A percentile compares a stretch with the other conserved stretches of the same genome.
These are phyloP conservation scores for Barypeithes pellucidus DNA, from an alignment of 2,888 invertebrate genomes.

Conservation along the genomic window DNA sequence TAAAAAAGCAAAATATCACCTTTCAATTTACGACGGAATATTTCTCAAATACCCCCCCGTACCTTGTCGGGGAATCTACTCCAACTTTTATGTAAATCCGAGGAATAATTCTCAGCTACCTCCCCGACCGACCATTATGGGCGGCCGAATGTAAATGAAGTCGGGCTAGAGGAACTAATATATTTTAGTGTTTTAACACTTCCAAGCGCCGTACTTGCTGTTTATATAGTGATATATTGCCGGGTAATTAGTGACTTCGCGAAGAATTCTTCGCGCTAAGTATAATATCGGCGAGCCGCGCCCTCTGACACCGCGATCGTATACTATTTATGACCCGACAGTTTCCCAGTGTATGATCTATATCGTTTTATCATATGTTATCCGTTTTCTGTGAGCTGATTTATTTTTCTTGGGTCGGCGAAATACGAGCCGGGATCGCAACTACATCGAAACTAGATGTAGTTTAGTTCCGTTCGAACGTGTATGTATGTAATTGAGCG, in stretches of 20 bases:
- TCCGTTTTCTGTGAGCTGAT: constrained; percentile 62
- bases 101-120: constrained; percentile 21
- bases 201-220: constrained; percentile 66
- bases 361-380: constrained; percentile 65
- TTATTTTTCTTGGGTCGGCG: constrained; percentile 59
- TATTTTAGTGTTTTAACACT: constrained; percentile 71
- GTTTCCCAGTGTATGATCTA: constrained; percentile 66
- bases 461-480: constrained; percentile 48
- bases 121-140: constrained; percentile 67
- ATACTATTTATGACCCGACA: constrained; percentile 43
- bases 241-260: constrained; percentile 70
- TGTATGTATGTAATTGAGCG: constrained; percentile 52
- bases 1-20: too few relatives aligned
- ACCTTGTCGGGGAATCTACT: constrained; percentile 7
- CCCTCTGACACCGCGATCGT: constrained; percentile 66
- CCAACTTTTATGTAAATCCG: constrained; percentile 21
- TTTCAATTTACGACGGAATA: too few relatives aligned
- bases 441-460: constrained; percentile 23
- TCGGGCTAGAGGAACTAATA: constrained; percentile 67
- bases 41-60: not conserved
- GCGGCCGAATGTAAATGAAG: constrained; percentile 67
- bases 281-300: constrained; percentile 61
- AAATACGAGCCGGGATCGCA: constrained; percentile 43
- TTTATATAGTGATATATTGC: constrained; percentile 70
- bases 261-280: constrained; percentile 54